Evolutionary conservation across 92 coral and sea anemone species (phyloP).

Genomic region (Bergia sp.): DNA sequence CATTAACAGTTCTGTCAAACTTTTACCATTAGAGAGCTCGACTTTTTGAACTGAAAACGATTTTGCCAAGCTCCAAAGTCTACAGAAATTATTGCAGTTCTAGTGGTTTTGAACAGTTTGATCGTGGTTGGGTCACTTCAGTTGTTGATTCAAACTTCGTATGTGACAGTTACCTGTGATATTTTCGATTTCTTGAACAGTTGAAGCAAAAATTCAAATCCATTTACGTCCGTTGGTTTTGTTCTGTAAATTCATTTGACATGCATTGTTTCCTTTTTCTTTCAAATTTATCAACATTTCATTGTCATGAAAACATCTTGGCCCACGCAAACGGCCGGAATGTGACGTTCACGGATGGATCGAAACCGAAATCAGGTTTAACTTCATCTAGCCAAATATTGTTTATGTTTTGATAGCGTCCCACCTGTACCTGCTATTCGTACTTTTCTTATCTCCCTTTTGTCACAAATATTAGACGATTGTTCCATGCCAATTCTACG

Average conservation of each 20-base stretch:
- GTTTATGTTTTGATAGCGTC: neutral
- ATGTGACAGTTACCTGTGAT: neutral
- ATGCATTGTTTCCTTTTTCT: neutral
- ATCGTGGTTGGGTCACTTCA: no score
- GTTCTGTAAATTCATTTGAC: neutral
- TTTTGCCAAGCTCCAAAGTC: no score
- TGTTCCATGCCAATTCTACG: slow-evolving; percentile 12
- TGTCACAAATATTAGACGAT: slow-evolving; percentile 7
- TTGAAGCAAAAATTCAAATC: neutral
- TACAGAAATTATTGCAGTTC: neutral
- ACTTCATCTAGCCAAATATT: neutral
- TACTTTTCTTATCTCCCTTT: neutral
- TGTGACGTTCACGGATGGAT: no score
- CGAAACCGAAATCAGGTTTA: no score
- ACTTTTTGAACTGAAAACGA: no score
- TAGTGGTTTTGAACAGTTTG: no score
- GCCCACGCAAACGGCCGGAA: no score
- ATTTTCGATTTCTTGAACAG: neutral
- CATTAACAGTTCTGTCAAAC: no score
- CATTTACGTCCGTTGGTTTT: neutral
- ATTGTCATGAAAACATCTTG: no score
- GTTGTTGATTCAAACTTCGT: no score
- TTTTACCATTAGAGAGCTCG: no score
- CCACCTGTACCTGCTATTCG: slow-evolving; percentile 6
- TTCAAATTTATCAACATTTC: neutral